phyloP scores from a whole-genome alignment of 2,113 vertebrate species.

The Felis catus region DNA sequence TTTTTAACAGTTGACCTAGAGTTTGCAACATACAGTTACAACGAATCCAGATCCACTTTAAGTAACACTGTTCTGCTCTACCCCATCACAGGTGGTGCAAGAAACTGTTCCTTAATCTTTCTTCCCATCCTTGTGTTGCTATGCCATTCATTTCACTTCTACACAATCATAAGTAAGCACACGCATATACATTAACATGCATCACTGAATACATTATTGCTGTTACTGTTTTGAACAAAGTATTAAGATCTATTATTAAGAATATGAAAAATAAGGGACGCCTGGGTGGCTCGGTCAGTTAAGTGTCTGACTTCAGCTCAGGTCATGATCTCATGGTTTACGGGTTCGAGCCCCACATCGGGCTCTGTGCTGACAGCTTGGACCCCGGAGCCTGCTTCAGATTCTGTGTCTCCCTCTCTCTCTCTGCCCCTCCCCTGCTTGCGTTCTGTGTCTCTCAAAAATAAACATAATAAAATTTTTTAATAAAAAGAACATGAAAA shows the following conservation, averaged over 20 bases:
- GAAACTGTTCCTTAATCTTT: background rate
- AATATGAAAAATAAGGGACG: background rate
- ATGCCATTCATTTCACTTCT: background rate
- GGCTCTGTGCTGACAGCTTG: too few relatives aligned
- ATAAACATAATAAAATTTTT: too few relatives aligned
- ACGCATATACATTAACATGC: fast-evolving
- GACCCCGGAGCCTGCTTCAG: too few relatives aligned
- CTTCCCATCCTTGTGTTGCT: background rate
- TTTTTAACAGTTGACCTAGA: background rate
- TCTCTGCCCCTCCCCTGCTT: too few relatives aligned
- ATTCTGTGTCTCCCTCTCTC: too few relatives aligned
- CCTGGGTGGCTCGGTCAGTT: background rate
- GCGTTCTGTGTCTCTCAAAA: too few relatives aligned
- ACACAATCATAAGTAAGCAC: background rate
- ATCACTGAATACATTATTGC: background rate
- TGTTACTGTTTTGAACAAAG: background rate
- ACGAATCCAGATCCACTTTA: background rate
- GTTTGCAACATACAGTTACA: background rate
- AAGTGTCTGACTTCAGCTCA: background rate
- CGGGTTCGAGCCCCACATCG: too few relatives aligned
- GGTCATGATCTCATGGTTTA: background rate
- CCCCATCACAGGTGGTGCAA: too few relatives aligned
- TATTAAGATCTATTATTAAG: background rate
- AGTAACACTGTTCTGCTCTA: background rate
- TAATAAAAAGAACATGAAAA: background rate